These are phyloP conservation scores for Philopotamus ludificatus DNA, from an alignment of 1,140 invertebrate genomes.

Conservation along the genomic window DNA sequence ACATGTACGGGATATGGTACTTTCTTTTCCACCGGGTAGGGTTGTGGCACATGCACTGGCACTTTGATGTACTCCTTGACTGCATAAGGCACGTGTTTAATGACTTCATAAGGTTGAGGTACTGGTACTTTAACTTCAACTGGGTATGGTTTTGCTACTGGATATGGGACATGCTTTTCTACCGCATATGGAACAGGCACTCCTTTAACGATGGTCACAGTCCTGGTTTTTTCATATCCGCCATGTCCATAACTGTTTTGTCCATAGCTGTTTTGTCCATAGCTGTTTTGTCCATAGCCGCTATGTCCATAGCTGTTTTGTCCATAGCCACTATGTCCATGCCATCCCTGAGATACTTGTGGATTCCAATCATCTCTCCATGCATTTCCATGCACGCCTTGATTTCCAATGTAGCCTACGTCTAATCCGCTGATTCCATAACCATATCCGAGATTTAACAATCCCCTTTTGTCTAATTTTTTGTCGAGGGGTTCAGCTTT, in stretches of 20 bases:
- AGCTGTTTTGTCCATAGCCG: background rate
- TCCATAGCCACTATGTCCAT: slow-evolving; percentile 14
- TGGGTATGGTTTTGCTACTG: slow-evolving; percentile 62
- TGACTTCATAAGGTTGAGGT: slow-evolving; percentile 63
- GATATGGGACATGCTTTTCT: slow-evolving; percentile 64
- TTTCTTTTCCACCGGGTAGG: slow-evolving; percentile 60
- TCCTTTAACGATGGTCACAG: slow-evolving; percentile 70
- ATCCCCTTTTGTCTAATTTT: slow-evolving; percentile 61
- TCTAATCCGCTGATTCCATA: slow-evolving; percentile 60
- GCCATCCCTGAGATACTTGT: too few species aligned
- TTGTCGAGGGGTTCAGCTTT: slow-evolving; percentile 60
- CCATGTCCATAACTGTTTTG: slow-evolving; percentile 28
- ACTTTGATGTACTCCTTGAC: slow-evolving; percentile 66
- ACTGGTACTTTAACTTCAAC: slow-evolving; percentile 64
- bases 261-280: slow-evolving; percentile 13
- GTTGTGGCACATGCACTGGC: slow-evolving; percentile 61
- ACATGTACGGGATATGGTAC: slow-evolving; percentile 67
- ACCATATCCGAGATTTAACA: slow-evolving; percentile 60
- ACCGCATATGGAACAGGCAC: slow-evolving; percentile 65
- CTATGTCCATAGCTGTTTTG: slow-evolving; percentile 10
- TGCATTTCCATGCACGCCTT: slow-evolving; percentile 48
- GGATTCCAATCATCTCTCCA: too few species aligned
- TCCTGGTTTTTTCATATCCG: slow-evolving; percentile 55
- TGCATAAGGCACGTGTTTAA: slow-evolving; percentile 60
- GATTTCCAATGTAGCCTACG: slow-evolving; percentile 68